Conservation (phyloP, 2,888 invertebrate species). For the Rhimphoctona megacephalus region DNA sequence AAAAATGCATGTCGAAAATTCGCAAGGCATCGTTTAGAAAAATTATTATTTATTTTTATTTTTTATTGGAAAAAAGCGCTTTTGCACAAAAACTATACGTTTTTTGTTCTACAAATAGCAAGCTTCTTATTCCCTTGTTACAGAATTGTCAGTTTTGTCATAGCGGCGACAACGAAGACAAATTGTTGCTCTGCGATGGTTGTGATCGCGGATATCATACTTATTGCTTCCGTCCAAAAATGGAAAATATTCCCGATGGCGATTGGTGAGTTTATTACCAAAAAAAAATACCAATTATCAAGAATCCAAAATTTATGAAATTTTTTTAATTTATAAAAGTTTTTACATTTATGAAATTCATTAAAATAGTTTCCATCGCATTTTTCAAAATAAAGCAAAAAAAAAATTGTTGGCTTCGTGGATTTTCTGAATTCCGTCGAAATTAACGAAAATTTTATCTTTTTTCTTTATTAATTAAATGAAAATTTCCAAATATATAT, state of each 20-base stretch:
- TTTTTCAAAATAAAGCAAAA: too few relatives aligned
- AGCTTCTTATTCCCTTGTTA: conserved; percentile 76
- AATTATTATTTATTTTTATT: not conserved
- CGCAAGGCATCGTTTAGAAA: not conserved
- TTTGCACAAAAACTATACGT: not conserved
- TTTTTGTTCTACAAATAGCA: conserved; percentile 56
- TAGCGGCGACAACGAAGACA: conserved; percentile 98
- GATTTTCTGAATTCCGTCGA: too few relatives aligned
- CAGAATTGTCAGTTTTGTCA: conserved; percentile 99
- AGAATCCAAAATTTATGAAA: not conserved
- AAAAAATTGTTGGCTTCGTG: too few relatives aligned
- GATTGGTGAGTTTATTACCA: conserved; percentile 91
- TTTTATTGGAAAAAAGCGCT: not conserved
- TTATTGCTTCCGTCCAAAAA: conserved; percentile 98
- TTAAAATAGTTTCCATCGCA: too few relatives aligned
- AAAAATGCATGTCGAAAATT: not conserved
- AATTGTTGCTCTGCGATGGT: conserved; percentile 97
- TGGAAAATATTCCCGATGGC: conserved; percentile 98
- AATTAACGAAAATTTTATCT: not conserved
- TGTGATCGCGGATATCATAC: conserved; percentile 99
- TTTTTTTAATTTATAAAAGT: not conserved
- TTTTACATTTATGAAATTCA: too few relatives aligned
- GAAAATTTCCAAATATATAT: too few relatives aligned
- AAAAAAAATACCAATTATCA: not conserved
- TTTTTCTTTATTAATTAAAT: too few relatives aligned